Evolutionary conservation across 2,888 invertebrate genomes (phyloP).

Genomic region (Crioceris asparagi): DNA sequence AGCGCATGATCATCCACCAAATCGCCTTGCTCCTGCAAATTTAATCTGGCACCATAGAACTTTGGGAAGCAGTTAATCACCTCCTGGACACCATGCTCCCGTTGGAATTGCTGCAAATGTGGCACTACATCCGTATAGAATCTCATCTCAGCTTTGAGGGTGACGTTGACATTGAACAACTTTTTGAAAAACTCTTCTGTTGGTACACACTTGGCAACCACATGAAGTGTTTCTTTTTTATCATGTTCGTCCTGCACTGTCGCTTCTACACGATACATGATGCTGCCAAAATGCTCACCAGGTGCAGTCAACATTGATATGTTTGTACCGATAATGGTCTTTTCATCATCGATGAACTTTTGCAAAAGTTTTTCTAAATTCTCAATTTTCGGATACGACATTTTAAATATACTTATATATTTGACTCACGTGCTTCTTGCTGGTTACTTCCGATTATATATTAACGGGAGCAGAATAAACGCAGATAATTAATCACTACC

Average conservation of each 20-base stretch:
- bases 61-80: constrained; percentile 33
- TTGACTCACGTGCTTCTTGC: no score
- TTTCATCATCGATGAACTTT: neutral
- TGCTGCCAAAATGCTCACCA: constrained; percentile 1
- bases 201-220: neutral
- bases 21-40: constrained; percentile 15
- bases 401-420: no score
- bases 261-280: neutral
- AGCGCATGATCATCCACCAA: constrained; percentile 42
- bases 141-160: constrained; percentile 42
- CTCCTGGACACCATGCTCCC: constrained; percentile 33
- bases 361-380: neutral
- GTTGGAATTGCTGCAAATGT: constrained; percentile 36
- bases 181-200: constrained; percentile 36
- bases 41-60: constrained; percentile 23
- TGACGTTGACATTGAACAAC: constrained; percentile 40
- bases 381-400: neutral
- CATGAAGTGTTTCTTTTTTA: neutral
- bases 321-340: neutral
- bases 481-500: no score
- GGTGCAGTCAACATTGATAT: neutral
- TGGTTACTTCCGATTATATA: no score
- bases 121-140: constrained; percentile 41
- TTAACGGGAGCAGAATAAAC: no score
- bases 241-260: neutral